Base-by-base conservation (phyloP, 2,113 vertebrate genomes). In the Sinocyclocheilus rhinocerous region DNA sequence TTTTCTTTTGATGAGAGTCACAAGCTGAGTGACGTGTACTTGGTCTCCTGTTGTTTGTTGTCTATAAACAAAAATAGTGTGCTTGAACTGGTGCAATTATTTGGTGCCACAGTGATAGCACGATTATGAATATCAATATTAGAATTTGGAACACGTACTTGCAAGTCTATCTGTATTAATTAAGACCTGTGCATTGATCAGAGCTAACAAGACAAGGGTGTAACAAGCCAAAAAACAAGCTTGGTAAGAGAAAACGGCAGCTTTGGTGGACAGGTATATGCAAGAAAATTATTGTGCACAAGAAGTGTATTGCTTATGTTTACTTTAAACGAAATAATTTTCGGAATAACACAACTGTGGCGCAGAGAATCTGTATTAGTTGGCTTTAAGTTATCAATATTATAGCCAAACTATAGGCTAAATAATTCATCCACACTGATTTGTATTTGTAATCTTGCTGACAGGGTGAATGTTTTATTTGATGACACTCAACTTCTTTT, bases 401-500 rank as follows among this genome's bases (percentile, higher is more conserved):
- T 5, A 76, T 70, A 36, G 16, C 33, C n/a, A 18, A 61, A 42
- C 20, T 7, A 39, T 11, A 78, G 20, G 78, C 10, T 59, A 78
- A 78, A 80, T 63, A 63, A 65, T 45, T 42, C 0, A 36, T 10
- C 2, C 26, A 80, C 29, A 61, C 6, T 10, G 20, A 80, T 61
- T 81, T 81, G 36, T 20, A 36, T 80, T 24, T 48, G 22, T 63
- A 24, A 48, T 48, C 9, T 67, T 67, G 39, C 59, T 18, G 79
- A 36, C n/a, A 50, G 39, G 29, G 22, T 52, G 78, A 69, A 50
- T 73, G 65, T 15, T 65, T 39, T 45, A 42, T 59, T 48, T 75
- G 75, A 79, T 5, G 52, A 81, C 70, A 18, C 36, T 50, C 67
- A 77, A 11, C 22, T 57, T 61, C 26, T 78, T 87, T 79, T 87